phyloP scores from a whole-genome alignment of 2,888 invertebrate genomes.

The Platycheirus albimanus region DNA sequence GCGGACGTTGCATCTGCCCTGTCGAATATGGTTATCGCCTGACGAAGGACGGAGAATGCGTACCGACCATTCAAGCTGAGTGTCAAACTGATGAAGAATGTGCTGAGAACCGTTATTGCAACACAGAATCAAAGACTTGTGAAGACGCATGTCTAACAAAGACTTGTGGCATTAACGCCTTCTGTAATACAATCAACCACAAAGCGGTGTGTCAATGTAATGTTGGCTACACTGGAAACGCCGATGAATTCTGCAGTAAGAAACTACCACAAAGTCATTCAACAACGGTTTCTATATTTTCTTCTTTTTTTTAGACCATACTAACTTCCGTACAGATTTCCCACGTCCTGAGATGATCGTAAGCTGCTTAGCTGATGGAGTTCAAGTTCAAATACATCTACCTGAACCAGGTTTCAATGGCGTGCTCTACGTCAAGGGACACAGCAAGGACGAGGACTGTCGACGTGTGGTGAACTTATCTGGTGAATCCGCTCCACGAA shows the following conservation, averaged over 20 bases:
- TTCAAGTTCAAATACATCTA: slow-evolving; percentile 92
- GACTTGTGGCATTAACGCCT: slow-evolving; percentile 88
- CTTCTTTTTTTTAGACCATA: slow-evolving; percentile 76
- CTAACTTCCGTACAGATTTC: slow-evolving; percentile 89
- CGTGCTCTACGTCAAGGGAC: slow-evolving; percentile 95
- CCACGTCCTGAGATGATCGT: slow-evolving; percentile 93
- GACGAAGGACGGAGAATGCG: slow-evolving; percentile 86
- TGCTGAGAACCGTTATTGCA: slow-evolving; percentile 89
- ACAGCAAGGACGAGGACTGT: slow-evolving; percentile 96
- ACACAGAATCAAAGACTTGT: slow-evolving; percentile 87
- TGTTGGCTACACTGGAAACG: slow-evolving; percentile 89
- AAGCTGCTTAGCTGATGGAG: slow-evolving; percentile 95
- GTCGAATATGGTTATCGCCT: slow-evolving; percentile 87
- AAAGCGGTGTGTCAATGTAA: slow-evolving; percentile 90
- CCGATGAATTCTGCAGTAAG: slow-evolving; percentile 88
- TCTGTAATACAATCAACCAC: slow-evolving; percentile 91
- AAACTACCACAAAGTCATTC: not conserved
- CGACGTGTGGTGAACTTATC: slow-evolving; percentile 91
- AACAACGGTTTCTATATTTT: slow-evolving; percentile 69
- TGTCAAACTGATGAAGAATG: slow-evolving; percentile 90
- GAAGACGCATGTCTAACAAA: slow-evolving; percentile 91
- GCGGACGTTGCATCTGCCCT: slow-evolving; percentile 90
- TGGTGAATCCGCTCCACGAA: slow-evolving; percentile 86
- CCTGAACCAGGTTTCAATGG: slow-evolving; percentile 91
- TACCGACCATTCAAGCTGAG: slow-evolving; percentile 83